A percentile compares a stretch with the other conserved stretches of the same genome.
Conservation (phyloP, 2,113 vertebrate species). For the Ibidorhyncha struthersii region DNA sequence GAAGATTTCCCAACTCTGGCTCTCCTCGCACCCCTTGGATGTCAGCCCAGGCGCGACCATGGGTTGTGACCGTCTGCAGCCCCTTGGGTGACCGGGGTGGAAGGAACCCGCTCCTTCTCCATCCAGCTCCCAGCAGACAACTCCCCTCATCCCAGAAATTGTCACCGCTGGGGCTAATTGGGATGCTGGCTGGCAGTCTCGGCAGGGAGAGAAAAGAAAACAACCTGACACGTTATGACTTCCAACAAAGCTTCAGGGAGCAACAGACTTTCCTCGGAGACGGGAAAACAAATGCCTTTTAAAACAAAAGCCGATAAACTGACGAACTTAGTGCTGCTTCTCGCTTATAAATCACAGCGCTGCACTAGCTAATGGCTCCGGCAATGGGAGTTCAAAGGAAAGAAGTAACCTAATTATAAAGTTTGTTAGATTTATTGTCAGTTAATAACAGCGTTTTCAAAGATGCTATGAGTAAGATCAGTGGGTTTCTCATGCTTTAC, state of each 20-base stretch:
- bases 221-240: not conserved
- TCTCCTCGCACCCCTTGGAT: not conserved
- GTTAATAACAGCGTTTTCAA: not conserved
- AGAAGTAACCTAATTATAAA: not conserved
- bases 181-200: not conserved
- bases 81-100: not conserved
- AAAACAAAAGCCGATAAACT: not conserved
- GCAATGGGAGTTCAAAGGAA: constrained; percentile 11
- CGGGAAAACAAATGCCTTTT: not conserved
- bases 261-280: not conserved
- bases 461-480: not conserved
- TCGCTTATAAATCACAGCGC: not conserved
- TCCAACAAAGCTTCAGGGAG: not conserved
- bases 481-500: not conserved
- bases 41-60: fast-evolving
- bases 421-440: not conserved
- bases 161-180: not conserved
- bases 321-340: not conserved
- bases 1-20: not conserved
- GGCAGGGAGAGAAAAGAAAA: not conserved
- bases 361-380: not conserved
- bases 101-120: not conserved
- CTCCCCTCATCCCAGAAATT: not conserved
- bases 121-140: not conserved
- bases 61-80: not conserved